Conservation (phyloP, 2,888 invertebrate species). For the Napeogenes inachia region DNA sequence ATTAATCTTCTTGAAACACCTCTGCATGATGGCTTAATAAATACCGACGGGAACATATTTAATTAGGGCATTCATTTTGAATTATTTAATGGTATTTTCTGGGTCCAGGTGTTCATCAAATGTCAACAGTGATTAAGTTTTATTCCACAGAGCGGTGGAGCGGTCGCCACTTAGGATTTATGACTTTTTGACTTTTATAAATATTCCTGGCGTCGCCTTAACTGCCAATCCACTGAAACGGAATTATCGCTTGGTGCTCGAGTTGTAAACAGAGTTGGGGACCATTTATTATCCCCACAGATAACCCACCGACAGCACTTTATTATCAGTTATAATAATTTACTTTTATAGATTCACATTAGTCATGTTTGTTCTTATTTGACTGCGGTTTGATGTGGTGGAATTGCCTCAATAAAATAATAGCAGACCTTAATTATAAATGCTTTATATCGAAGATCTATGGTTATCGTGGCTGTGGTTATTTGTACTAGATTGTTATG, state of each 20-base stretch:
- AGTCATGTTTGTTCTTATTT: slow-evolving; percentile 75
- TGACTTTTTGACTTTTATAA: slow-evolving; percentile 73
- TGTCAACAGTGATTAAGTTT: slow-evolving; percentile 74
- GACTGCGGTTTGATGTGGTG: slow-evolving; percentile 64
- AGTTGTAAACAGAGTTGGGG: slow-evolving; percentile 60
- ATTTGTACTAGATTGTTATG: slow-evolving; percentile 47
- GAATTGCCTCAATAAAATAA: slow-evolving; percentile 68
- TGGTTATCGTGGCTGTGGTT: slow-evolving; percentile 41
- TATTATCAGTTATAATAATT: slow-evolving; percentile 77
- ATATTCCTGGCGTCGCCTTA: slow-evolving; percentile 67
- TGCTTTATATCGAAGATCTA: slow-evolving; percentile 22
- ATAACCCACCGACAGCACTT: slow-evolving; percentile 73
- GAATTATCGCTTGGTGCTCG: slow-evolving; percentile 64
- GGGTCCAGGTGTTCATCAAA: slow-evolving; percentile 72
- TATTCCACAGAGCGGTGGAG: slow-evolving; percentile 54
- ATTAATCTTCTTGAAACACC: slow-evolving; percentile 67
- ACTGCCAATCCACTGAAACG: slow-evolving; percentile 60
- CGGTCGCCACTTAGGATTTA: slow-evolving; percentile 53
- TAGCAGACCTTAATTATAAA: slow-evolving; percentile 36
- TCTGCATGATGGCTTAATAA: slow-evolving; percentile 69
- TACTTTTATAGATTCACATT: slow-evolving; percentile 75
- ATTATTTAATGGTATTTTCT: slow-evolving; percentile 62
- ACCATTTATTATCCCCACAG: slow-evolving; percentile 70
- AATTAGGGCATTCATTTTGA: slow-evolving; percentile 73
- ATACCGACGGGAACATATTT: slow-evolving; percentile 69